phyloP scores from a whole-genome alignment of 2,113 vertebrate genomes.

The Solenodon paradoxus region DNA sequence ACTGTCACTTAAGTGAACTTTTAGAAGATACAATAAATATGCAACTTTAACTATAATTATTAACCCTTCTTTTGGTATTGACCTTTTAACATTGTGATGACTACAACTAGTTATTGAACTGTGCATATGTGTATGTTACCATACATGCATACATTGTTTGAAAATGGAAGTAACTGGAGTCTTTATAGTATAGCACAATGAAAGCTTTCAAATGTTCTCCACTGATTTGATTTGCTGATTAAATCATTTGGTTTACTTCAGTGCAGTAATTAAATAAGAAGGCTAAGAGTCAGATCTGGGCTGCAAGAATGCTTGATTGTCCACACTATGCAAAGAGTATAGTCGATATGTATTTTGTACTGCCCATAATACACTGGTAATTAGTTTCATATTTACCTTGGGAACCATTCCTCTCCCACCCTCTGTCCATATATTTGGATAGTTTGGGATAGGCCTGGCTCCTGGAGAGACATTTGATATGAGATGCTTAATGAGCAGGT shows the following conservation, averaged over 20 bases:
- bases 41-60: not conserved
- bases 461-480: not conserved
- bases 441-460: not conserved
- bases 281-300: not conserved
- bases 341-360: not conserved
- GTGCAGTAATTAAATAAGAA: not conserved
- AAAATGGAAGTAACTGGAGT: not conserved
- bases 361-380: not conserved
- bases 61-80: not conserved
- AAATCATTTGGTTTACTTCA: not conserved
- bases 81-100: not conserved
- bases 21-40: not conserved
- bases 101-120: not conserved
- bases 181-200: not conserved
- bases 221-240: not conserved
- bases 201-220: not conserved
- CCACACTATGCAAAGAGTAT: not conserved
- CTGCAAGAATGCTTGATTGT: not conserved
- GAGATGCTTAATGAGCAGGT: not conserved
- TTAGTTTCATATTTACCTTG: not conserved
- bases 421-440: not conserved
- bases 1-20: not conserved
- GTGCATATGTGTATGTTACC: not conserved
- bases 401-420: not conserved
- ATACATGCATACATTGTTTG: not conserved